These are phyloP conservation scores for Cyphomyrus discorhynchus DNA, from an alignment of 2,113 vertebrate species.

Conservation along the genomic window DNA sequence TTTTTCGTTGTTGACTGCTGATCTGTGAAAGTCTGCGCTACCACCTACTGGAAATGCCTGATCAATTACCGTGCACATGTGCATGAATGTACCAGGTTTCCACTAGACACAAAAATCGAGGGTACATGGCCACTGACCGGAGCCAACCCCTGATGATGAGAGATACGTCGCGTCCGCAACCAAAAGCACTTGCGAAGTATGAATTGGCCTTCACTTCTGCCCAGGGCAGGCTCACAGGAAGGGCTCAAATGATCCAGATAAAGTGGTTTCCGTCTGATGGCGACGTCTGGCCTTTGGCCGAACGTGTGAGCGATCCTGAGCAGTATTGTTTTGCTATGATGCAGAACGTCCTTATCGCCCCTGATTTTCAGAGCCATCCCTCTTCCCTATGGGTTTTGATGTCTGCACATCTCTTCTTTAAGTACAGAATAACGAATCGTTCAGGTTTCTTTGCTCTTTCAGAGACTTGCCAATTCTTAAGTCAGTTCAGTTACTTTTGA, in stretches of 20 bases:
- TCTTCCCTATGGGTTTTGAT: neutral
- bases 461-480: neutral
- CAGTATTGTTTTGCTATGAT: neutral
- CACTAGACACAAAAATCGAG: neutral
- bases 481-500: neutral
- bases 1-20: neutral
- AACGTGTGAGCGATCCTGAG: neutral
- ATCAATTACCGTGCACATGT: too few species aligned
- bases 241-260: neutral
- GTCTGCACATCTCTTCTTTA: neutral
- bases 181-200: neutral
- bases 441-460: neutral
- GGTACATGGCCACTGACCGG: neutral
- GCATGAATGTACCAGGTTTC: neutral
- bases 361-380: neutral
- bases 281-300: neutral
- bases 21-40: neutral
- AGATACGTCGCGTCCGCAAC: neutral
- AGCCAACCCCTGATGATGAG: neutral
- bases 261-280: neutral
- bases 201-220: neutral
- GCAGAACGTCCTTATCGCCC: neutral
- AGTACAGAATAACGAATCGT: neutral
- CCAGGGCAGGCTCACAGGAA: neutral
- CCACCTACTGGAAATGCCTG: too few species aligned